phyloP scores from a whole-genome alignment of 2,888 invertebrate species.

The Dolomedes plantarius region DNA sequence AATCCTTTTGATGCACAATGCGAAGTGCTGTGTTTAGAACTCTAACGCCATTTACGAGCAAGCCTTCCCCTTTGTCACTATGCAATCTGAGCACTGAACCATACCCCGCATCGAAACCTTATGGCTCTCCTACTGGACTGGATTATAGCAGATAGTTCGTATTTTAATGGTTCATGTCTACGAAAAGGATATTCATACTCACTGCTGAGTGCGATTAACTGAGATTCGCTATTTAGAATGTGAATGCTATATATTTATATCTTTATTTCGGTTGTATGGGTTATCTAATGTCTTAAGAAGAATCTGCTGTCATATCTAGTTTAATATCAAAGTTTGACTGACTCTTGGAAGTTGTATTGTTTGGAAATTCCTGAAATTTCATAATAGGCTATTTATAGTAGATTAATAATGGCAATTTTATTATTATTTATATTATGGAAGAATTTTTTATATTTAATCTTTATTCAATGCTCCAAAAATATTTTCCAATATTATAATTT shows the following conservation, averaged over 20 bases:
- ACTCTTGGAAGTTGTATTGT: too few species aligned
- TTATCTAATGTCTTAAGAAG: background rate
- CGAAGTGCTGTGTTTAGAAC: constrained; percentile 7
- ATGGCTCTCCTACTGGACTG: constrained; percentile 10
- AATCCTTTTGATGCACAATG: constrained; percentile 51
- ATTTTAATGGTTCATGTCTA: constrained; percentile 18
- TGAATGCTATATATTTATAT: background rate
- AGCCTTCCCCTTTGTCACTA: constrained; percentile 27
- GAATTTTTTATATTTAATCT: too few species aligned
- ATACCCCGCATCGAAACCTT: constrained; percentile 9
- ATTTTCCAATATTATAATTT: too few species aligned
- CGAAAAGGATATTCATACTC: background rate
- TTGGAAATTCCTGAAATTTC: too few species aligned
- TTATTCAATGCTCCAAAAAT: too few species aligned
- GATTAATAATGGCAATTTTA: too few species aligned
- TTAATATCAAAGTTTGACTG: too few species aligned
- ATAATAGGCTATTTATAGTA: too few species aligned
- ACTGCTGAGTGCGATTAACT: background rate
- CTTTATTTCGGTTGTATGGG: background rate
- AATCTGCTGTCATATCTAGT: too few species aligned
- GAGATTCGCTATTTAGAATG: background rate
- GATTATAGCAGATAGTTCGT: constrained; percentile 19
- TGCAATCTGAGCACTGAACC: constrained; percentile 20
- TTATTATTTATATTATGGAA: too few species aligned
- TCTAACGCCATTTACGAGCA: constrained; percentile 12